Conservation (phyloP, 1,140 invertebrate species). For the Magallana gigas region DNA sequence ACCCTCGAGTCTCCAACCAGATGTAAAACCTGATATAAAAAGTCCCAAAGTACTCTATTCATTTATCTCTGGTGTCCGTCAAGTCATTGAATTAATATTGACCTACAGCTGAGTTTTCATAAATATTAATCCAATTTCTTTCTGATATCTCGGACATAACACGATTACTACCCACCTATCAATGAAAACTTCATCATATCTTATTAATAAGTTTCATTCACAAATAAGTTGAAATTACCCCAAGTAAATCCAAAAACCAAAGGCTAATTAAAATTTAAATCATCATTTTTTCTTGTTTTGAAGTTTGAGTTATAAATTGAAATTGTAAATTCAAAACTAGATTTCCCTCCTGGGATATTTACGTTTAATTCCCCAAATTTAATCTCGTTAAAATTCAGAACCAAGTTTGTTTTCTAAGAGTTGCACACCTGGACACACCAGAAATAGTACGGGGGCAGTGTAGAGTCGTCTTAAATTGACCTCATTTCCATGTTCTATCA, state of each 20-base stretch:
- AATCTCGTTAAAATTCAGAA: constrained; percentile 5
- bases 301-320: too few species aligned
- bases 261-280: too few species aligned
- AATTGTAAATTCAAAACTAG: too few species aligned
- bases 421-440: neutral
- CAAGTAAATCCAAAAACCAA: too few species aligned
- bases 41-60: neutral
- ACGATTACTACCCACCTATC: too few species aligned
- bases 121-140: too few species aligned
- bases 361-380: neutral
- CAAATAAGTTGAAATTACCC: too few species aligned
- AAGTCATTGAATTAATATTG: neutral
- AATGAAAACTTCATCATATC: too few species aligned
- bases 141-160: too few species aligned
- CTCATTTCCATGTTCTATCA: neutral
- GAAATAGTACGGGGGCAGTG: neutral
- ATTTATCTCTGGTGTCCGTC: neutral
- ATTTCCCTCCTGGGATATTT: too few species aligned
- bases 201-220: too few species aligned
- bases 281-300: too few species aligned
- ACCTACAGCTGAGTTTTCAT: neutral
- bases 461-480: neutral
- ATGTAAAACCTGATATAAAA: constrained; percentile 14
- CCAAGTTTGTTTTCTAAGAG: neutral
- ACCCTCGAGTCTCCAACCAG: neutral